A percentile compares a stretch with the other conserved stretches of the same genome.
Evolutionary conservation across 1,140 invertebrate species (phyloP).

Genomic region (Drosophila tristis): DNA sequence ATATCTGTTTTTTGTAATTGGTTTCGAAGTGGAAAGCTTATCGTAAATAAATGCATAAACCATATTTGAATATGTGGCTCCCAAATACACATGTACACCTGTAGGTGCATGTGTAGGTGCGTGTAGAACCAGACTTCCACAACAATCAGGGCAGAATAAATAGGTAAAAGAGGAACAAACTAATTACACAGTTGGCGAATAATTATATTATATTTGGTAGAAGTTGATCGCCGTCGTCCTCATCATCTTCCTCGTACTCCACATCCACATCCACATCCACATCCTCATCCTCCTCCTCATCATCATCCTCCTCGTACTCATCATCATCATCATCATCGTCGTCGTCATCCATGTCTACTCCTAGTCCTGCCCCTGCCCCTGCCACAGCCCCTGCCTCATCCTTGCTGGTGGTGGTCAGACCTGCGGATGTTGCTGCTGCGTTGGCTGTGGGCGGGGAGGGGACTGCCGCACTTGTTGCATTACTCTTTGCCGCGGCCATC

Average conservation of each 20-base stretch:
- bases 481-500: conserved; percentile 4
- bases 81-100: conserved; percentile 2
- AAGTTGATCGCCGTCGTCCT: conserved; percentile 75
- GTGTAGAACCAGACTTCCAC: no score
- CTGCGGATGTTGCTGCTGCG: conserved; percentile 10
- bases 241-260: conserved; percentile 66
- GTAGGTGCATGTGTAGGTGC: no score
- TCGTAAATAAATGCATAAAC: conserved; percentile 62
- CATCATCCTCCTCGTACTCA: conserved; percentile 64
- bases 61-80: conserved; percentile 49
- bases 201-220: conserved; percentile 77
- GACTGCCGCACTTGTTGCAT: conserved; percentile 65
- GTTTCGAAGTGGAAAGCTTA: conserved; percentile 60
- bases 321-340: conserved; percentile 46
- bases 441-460: conserved; percentile 2
- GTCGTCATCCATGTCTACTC: neutral
- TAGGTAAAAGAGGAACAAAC: no score
- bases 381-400: no score
- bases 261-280: conserved; percentile 64
- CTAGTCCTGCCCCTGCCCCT: no score
- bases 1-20: conserved; percentile 39
- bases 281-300: conserved; percentile 64
- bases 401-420: conserved; percentile 12
- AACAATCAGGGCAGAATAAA: neutral
- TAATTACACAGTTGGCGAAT: conserved; percentile 12